Evolutionary conservation across 2,888 invertebrate genomes (phyloP).

Genomic region (Erebia ligea): DNA sequence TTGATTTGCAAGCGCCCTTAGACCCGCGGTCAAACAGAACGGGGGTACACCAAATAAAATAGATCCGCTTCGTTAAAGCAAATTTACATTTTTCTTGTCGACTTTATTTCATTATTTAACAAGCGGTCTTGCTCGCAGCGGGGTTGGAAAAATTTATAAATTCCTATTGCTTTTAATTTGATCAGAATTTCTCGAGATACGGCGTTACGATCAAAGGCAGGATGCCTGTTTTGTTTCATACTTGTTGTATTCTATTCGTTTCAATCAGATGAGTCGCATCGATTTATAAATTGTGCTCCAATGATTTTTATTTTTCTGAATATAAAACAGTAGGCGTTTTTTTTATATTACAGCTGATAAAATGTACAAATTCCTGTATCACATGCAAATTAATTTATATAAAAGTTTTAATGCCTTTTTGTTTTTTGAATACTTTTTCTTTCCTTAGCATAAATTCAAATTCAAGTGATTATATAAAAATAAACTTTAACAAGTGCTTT

Average conservation of each 20-base stretch:
- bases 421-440: too few relatives aligned
- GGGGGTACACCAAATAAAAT: slow-evolving; percentile 55
- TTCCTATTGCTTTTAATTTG: slow-evolving; percentile 52
- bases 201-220: slow-evolving; percentile 36
- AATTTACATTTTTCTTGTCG: slow-evolving; percentile 71
- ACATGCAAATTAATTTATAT: too few relatives aligned
- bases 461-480: too few relatives aligned
- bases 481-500: too few relatives aligned
- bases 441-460: too few relatives aligned
- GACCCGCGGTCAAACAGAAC: slow-evolving; percentile 48
- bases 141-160: slow-evolving; percentile 49
- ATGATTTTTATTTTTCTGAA: not conserved
- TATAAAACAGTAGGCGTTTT: not conserved
- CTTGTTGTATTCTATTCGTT: slow-evolving; percentile 22
- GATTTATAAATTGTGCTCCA: not conserved
- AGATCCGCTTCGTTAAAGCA: slow-evolving; percentile 72
- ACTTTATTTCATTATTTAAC: slow-evolving; percentile 62
- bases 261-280: not conserved
- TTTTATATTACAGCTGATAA: too few relatives aligned
- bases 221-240: slow-evolving; percentile 1
- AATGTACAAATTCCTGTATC: too few relatives aligned
- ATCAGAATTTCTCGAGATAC: slow-evolving; percentile 45
- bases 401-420: too few relatives aligned
- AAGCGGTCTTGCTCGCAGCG: slow-evolving; percentile 48
- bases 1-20: slow-evolving; percentile 6